Base-by-base conservation (phyloP, 23 tunicate species). In the Ciona savignyi region DNA sequence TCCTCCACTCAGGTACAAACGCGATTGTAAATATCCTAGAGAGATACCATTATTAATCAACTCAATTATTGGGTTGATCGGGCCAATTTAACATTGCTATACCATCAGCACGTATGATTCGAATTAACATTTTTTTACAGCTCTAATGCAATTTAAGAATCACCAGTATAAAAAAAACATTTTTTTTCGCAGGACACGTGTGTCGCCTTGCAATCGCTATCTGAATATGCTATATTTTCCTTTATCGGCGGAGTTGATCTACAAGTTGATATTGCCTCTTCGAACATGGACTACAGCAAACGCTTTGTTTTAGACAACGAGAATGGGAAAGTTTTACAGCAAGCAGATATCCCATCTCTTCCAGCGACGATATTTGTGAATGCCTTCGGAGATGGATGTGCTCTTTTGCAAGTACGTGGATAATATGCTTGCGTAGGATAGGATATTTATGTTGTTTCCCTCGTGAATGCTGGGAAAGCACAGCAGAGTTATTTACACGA, bases 341-440 rank as follows among this genome's bases (percentile, higher is more conserved):
- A 71, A 2, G 83, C 83, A 32, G 33, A 63, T 15, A 71, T 95
- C 0, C 86, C 90, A 2, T 70, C 93, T 4, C 66, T 88, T 0
- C 90, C 90, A 27, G 83, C 82, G 2, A 74, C 83, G 11, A 65
- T 88, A 32, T 88, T 95, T 35, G 90, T 95, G 15, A 66, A 71
- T 1, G 95, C 99, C 3, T 71, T 42, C 32, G 99, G 99, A 28
- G 89, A 83, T 27, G 99, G 99, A 56, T 95, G 99, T 70, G 99
- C 93, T 6, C 61, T 95, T 4, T 35, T 88, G 75, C 99, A 91
- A 75, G 97, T 91, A 25, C n/a, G n/a, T n/a, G n/a, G n/a, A n/a
- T n/a, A n/a, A n/a, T n/a, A n/a, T n/a, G n/a, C n/a, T n/a, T n/a
- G n/a, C n/a, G n/a, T n/a, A n/a, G n/a, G n/a, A n/a, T n/a, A n/a